These are phyloP conservation scores for Dynastes tityus DNA, from an alignment of 2,888 invertebrate genomes.

Conservation along the genomic window DNA sequence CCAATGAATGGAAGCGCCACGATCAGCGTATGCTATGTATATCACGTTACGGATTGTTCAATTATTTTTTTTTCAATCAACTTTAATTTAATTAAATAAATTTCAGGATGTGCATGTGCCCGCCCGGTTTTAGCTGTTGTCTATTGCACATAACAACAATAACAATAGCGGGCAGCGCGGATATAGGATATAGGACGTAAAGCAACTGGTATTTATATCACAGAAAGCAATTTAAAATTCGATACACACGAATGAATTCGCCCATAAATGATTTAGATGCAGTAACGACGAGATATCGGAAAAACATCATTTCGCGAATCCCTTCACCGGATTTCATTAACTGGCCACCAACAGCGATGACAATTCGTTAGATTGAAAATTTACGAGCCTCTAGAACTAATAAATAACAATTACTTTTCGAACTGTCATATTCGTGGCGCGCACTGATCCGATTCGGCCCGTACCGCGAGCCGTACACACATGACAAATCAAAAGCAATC, in stretches of 20 bases:
- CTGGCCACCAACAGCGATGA: conserved; percentile 19
- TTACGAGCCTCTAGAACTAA: conserved; percentile 10
- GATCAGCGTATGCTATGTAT: too few relatives aligned
- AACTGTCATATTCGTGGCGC: conserved; percentile 34
- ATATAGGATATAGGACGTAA: neutral
- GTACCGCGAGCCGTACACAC: neutral
- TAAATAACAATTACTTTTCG: conserved; percentile 41
- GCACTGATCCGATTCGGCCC: conserved; percentile 16
- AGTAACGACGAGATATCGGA: conserved; percentile 16
- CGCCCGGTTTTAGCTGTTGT: too few relatives aligned
- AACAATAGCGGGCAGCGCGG: too few relatives aligned
- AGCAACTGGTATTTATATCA: conserved; percentile 11
- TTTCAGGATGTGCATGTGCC: too few relatives aligned
- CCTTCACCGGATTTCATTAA: conserved; percentile 31
- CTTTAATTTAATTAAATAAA: too few relatives aligned
- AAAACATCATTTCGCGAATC: conserved; percentile 14
- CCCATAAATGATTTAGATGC: conserved; percentile 14
- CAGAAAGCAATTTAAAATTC: conserved; percentile 19
- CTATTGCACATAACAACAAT: too few relatives aligned
- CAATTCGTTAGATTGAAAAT: conserved; percentile 26
- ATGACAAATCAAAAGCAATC: conserved; percentile 53
- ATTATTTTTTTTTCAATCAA: too few relatives aligned
- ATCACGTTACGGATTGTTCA: too few relatives aligned
- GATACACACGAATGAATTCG: conserved; percentile 2
- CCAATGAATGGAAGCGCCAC: too few relatives aligned